A percentile compares a stretch with the other conserved stretches of the same genome.
These are phyloP conservation scores for Macrostomum lignano DNA, from an alignment of 1,140 invertebrate genomes.

Conservation along the genomic window DNA sequence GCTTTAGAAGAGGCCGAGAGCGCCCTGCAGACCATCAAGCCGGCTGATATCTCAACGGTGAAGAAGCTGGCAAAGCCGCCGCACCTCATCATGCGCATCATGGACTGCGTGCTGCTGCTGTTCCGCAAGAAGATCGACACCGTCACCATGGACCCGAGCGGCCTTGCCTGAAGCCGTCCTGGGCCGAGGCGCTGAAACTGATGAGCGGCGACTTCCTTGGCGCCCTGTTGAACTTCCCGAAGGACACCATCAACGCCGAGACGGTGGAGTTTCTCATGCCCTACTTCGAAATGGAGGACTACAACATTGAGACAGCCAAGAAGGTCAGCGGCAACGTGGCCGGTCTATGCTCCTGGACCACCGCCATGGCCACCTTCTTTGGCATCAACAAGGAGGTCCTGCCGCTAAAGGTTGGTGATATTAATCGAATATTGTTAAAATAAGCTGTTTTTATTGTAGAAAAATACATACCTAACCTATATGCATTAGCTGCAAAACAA, in stretches of 20 bases:
- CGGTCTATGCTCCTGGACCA: slow-evolving; percentile 71
- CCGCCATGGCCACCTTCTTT: slow-evolving; percentile 82
- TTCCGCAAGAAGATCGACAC: slow-evolving; percentile 60
- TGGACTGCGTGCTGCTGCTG: slow-evolving; percentile 75
- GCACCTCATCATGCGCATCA: slow-evolving; percentile 84
- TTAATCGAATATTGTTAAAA: too few species aligned
- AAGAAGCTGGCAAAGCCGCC: slow-evolving; percentile 71
- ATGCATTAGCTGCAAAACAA: too few species aligned
- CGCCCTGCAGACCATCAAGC: slow-evolving; percentile 66
- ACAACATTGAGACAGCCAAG: slow-evolving; percentile 76
- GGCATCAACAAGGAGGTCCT: slow-evolving; percentile 84
- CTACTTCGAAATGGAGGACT: slow-evolving; percentile 57
- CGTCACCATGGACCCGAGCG: slow-evolving; percentile 48
- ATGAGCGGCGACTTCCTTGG: slow-evolving; percentile 80
- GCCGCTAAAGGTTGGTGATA: slow-evolving; percentile 68
- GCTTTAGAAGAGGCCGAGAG: slow-evolving; percentile 70
- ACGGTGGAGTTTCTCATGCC: slow-evolving; percentile 69
- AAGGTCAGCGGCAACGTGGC: slow-evolving; percentile 82
- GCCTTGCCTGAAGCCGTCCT: slow-evolving; percentile 56
- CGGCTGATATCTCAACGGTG: slow-evolving; percentile 56
- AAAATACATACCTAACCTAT: too few species aligned
- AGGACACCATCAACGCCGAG: slow-evolving; percentile 86
- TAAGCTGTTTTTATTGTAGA: too few species aligned
- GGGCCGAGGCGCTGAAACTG: slow-evolving; percentile 80
- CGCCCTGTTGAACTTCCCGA: slow-evolving; percentile 71